Conservation (phyloP, 2,888 invertebrate genomes). For the Trissolcus japonicus region DNA sequence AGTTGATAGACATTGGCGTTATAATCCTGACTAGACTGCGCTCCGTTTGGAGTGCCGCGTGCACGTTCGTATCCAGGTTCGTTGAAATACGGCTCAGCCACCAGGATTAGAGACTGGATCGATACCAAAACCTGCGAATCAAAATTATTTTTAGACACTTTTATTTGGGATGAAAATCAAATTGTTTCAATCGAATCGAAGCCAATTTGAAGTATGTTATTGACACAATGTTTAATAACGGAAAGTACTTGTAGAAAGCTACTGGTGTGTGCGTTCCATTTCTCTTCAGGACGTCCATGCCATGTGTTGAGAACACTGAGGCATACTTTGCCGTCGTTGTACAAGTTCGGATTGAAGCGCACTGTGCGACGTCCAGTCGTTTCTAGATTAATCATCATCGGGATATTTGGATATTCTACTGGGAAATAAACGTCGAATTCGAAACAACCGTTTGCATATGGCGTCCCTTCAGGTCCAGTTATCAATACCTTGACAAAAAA, state of each 20-base stretch:
- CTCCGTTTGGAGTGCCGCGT: slow-evolving; percentile 91
- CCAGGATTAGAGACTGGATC: slow-evolving; percentile 93
- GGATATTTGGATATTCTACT: slow-evolving; percentile 88
- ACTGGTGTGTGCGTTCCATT: slow-evolving; percentile 97
- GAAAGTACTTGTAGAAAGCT: slow-evolving; percentile 86
- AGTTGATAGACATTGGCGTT: slow-evolving; percentile 97
- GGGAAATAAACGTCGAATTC: slow-evolving; percentile 94
- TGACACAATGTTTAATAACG: background rate
- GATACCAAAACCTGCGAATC: slow-evolving; percentile 87
- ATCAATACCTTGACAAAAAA: slow-evolving; percentile 84
- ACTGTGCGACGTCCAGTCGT: slow-evolving; percentile 93
- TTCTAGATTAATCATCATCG: slow-evolving; percentile 93
- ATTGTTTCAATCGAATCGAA: background rate
- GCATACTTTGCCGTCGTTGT: slow-evolving; percentile 96
- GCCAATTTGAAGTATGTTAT: background rate
- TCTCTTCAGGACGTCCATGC: slow-evolving; percentile 97
- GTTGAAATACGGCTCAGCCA: slow-evolving; percentile 95
- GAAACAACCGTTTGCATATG: slow-evolving; percentile 94
- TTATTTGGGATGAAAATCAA: background rate
- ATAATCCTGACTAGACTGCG: slow-evolving; percentile 93
- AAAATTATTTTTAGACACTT: no score
- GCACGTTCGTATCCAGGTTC: slow-evolving; percentile 96
- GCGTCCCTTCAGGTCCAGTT: slow-evolving; percentile 93
- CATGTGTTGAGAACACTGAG: slow-evolving; percentile 96
- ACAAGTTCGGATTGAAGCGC: slow-evolving; percentile 94